Percentiles rank a stretch among this genome's conserved stretches.
Conservation (phyloP, 2,113 vertebrate species). For the Aplodontia rufa region DNA sequence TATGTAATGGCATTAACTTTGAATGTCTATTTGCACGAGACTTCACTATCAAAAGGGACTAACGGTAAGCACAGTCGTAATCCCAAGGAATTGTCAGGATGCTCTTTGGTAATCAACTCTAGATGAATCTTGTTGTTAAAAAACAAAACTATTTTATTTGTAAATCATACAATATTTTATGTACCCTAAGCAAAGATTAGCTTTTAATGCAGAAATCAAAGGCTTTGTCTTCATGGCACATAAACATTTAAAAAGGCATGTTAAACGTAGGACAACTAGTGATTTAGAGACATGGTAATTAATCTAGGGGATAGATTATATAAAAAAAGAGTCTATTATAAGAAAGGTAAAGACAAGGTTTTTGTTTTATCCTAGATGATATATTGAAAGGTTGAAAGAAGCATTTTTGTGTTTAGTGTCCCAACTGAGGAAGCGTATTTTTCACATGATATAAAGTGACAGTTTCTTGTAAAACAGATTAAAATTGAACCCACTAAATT, state of each 20-base stretch:
- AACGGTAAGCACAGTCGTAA: background rate
- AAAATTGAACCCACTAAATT: constrained; percentile 50
- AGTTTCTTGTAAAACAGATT: constrained; percentile 52
- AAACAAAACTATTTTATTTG: constrained; percentile 6
- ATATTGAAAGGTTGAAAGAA: background rate
- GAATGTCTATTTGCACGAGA: background rate
- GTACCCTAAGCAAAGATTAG: background rate
- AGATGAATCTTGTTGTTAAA: background rate
- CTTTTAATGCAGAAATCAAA: background rate
- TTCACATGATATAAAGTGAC: constrained; percentile 41
- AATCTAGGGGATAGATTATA: background rate
- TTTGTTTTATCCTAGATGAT: background rate
- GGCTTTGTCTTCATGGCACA: background rate
- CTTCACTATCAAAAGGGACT: background rate
- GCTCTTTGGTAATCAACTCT: background rate
- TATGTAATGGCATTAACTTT: background rate
- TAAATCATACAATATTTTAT: background rate
- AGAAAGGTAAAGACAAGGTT: background rate
- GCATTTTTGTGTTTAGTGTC: background rate
- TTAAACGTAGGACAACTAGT: background rate
- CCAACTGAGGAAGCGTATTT: background rate
- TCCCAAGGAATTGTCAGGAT: background rate
- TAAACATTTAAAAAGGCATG: background rate
- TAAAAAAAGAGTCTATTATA: background rate
- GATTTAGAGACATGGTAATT: background rate